phyloP scores from a whole-genome alignment of 2,888 invertebrate species.

The Nemotelus nigrinus region DNA sequence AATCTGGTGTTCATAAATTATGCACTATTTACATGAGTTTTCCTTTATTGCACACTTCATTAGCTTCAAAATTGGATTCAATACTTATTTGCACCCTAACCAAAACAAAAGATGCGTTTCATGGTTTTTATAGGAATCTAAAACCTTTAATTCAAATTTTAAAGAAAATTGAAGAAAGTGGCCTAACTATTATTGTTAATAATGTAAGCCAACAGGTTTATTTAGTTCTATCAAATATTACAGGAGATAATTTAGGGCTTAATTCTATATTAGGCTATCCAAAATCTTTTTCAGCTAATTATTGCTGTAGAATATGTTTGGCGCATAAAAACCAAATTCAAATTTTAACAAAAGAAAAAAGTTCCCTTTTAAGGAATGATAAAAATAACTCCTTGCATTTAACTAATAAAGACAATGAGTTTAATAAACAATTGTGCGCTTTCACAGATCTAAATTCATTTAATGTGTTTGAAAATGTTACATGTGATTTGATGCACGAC shows the following conservation, averaged over 20 bases:
- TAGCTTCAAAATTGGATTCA: slow-evolving; percentile 44
- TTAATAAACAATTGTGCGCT: neutral
- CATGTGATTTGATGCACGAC: slow-evolving; percentile 16
- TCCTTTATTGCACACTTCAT: slow-evolving; percentile 35
- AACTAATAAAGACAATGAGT: neutral
- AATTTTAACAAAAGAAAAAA: neutral
- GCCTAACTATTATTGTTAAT: slow-evolving; percentile 9
- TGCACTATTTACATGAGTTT: slow-evolving; percentile 40
- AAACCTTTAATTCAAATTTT: slow-evolving; percentile 17
- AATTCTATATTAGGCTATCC: slow-evolving; percentile 51
- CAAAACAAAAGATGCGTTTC: slow-evolving; percentile 4
- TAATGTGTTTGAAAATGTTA: slow-evolving; percentile 3
- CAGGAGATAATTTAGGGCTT: slow-evolving; percentile 52
- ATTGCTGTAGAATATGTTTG: neutral
- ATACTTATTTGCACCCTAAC: slow-evolving; percentile 42
- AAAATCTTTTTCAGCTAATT: slow-evolving; percentile 15
- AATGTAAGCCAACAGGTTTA: slow-evolving; percentile 36
- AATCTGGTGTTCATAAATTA: slow-evolving; percentile 43
- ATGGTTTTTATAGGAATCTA: slow-evolving; percentile 31
- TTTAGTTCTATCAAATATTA: neutral
- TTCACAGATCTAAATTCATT: neutral
- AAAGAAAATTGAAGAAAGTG: slow-evolving; percentile 43
- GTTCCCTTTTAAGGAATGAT: neutral
- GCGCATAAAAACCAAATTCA: neutral
- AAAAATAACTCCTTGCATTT: neutral